Conservation (phyloP, 2,888 invertebrate species). For the Nephrotoma appendiculata region DNA sequence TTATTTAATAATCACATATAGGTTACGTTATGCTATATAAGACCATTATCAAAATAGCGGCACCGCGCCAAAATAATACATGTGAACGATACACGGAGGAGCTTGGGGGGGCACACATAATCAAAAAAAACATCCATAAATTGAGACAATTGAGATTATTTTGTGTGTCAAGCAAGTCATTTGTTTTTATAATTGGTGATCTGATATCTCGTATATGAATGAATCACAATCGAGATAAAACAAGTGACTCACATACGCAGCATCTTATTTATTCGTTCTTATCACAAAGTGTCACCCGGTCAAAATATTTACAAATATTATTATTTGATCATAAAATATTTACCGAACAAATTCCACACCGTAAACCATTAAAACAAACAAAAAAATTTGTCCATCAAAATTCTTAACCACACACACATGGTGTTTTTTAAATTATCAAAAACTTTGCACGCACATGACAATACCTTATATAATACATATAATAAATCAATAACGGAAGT, state of each 20-base stretch:
- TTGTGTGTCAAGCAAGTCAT: background rate
- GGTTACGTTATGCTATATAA: background rate
- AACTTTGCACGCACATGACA: background rate
- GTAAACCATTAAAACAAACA: background rate
- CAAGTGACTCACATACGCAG: background rate
- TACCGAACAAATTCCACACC: background rate
- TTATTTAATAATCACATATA: background rate
- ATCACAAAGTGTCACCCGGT: background rate
- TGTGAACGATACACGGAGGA: background rate
- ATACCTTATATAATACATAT: background rate
- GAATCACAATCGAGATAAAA: background rate
- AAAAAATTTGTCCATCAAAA: background rate
- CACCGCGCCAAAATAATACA: background rate
- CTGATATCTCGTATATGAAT: background rate
- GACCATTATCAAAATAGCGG: background rate
- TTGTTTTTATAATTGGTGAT: background rate
- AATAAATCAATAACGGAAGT: slow-evolving; percentile 2
- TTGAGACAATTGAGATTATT: background rate
- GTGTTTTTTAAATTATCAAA: background rate
- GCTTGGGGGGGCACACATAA: background rate
- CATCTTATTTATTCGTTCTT: background rate
- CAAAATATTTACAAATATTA: background rate
- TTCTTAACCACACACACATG: background rate
- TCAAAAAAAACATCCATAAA: background rate
- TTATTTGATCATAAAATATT: background rate